Base-by-base conservation (phyloP, 2,797 vertebrate genomes). In the Girardinus metallicus region DNA sequence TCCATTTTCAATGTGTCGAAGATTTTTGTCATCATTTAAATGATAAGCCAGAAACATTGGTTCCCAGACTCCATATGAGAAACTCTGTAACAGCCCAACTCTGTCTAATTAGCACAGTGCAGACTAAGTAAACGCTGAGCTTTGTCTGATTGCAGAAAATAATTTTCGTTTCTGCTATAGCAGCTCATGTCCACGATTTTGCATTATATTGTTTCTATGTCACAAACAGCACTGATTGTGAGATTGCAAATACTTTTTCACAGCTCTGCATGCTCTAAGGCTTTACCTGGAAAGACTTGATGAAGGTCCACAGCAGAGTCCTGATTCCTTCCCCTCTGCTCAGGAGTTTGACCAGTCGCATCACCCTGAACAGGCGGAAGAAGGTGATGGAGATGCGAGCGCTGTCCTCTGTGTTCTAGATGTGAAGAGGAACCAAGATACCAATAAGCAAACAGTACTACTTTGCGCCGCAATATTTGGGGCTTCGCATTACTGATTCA, bases 341-440 rank as follows among this genome's bases (percentile, higher is more conserved):
- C 88, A 99, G 96, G 86, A 99, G 96, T 91, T 99, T 99, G 92
- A 99, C 99, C 95, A 99, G 81, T 68, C 99, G 96, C 99, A 99
- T 99, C 85, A 99, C 99, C 78, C 98, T 96, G 96, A 99, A 99
- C 88, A 99, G 96, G 85, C 98, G 98, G 94, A 99, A 99, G 95
- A 99, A 99, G 60, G 98, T 99, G 96, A 99, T 99, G 93, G 99
- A 99, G 94, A 99, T 99, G 81, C 98, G 97, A 87, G 98, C 98
- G 66, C 96, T 99, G 95, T 99, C 99, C 91, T 99, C 98, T 0
- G 97, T 98, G 94, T 97, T 99, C 99, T 99, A 96, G 93, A 90
- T 80, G 87, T 2, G 31, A 60, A 71, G 31, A 77, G 43, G 3
- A 57, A 80, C 78, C 43, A 84, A 2, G 43, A 72, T 12, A 77